Evolutionary conservation across 2,113 vertebrate genomes (phyloP).

Genomic region (Mirounga angustirostris): DNA sequence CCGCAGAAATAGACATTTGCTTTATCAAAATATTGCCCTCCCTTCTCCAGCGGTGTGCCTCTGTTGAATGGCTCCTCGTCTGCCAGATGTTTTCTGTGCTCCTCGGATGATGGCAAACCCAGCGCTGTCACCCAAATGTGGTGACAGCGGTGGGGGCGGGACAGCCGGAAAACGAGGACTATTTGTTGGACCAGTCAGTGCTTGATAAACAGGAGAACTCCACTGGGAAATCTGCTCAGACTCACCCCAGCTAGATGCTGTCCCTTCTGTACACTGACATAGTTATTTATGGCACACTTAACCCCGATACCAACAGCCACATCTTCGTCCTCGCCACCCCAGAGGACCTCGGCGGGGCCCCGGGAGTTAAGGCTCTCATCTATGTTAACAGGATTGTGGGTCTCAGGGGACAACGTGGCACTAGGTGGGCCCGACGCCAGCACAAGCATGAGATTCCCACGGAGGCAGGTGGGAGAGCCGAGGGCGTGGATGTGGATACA

Average conservation of each 20-base stretch:
- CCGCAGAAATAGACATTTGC: slow-evolving; percentile 42
- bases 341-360: not conserved
- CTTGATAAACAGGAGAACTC: not conserved
- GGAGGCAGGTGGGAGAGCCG: not conserved
- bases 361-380: not conserved
- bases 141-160: fast-evolving
- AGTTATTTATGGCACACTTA: not conserved
- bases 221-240: not conserved
- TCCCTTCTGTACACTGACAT: not conserved
- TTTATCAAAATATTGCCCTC: not conserved
- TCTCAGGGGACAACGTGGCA: not conserved
- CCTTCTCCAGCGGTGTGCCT: not conserved
- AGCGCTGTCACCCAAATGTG: slow-evolving; percentile 45
- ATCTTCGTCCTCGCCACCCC: not conserved
- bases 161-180: not conserved
- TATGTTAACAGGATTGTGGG: not conserved
- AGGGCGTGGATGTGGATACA: fast-evolving
- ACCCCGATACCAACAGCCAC: not conserved
- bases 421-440: not conserved
- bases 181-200: not conserved
- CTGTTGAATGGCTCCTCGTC: slow-evolving; percentile 28
- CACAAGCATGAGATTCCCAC: not conserved
- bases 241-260: not conserved
- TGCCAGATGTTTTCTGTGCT: slow-evolving; percentile 63
- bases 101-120: not conserved